Evolutionary conservation across 2,113 vertebrate species (phyloP).

Genomic region (Lophotis ruficrista): DNA sequence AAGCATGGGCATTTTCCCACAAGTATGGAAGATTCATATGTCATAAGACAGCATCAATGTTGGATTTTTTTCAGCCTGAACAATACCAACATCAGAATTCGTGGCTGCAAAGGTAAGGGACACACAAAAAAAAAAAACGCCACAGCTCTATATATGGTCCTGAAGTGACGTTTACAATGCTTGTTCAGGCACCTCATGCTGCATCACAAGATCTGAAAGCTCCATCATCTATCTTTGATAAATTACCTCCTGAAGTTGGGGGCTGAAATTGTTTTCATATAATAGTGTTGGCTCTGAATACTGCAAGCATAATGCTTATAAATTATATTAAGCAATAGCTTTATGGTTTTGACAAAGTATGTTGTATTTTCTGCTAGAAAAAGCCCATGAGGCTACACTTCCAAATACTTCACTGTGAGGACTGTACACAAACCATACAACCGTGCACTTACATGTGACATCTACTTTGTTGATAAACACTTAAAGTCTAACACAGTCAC

Average conservation of each 20-base stretch:
- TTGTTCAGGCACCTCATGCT: background rate
- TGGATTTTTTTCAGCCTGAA: background rate
- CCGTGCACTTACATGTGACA: background rate
- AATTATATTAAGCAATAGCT: background rate
- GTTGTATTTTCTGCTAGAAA: background rate
- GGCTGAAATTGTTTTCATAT: background rate
- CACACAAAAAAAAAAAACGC: background rate
- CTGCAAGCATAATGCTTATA: background rate
- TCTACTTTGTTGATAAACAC: background rate
- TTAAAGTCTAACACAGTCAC: background rate
- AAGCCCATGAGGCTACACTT: background rate
- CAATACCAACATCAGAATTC: background rate
- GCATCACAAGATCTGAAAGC: background rate
- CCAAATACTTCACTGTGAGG: background rate
- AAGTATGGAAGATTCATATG: background rate
- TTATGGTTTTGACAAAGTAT: background rate
- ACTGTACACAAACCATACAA: background rate
- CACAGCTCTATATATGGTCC: background rate
- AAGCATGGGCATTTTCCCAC: background rate
- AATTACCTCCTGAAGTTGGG: background rate
- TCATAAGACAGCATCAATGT: background rate
- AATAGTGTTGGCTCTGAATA: background rate
- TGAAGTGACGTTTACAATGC: background rate
- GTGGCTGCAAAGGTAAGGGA: rapidly evolving
- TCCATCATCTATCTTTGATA: background rate